Conservation (phyloP, 1,140 invertebrate species). For the Pissodes strobi region DNA sequence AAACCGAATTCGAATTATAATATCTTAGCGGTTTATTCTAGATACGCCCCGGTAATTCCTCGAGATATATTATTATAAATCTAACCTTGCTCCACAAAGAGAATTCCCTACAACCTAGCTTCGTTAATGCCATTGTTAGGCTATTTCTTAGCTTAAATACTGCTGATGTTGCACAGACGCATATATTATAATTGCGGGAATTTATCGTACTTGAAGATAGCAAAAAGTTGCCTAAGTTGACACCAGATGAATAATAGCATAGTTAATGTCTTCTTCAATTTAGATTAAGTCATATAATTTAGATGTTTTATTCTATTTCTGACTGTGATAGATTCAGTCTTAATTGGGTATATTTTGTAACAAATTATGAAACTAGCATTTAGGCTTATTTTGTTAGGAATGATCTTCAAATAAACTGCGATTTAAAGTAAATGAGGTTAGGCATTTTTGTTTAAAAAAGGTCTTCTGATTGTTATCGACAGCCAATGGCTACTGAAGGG, state of each 20-base stretch:
- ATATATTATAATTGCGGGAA: conserved; percentile 27
- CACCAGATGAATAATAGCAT: conserved; percentile 6
- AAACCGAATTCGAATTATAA: too few species aligned
- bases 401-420: too few species aligned
- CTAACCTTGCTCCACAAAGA: conserved; percentile 30
- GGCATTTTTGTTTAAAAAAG: too few species aligned
- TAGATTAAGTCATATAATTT: not conserved
- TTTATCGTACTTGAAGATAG: conserved; percentile 23
- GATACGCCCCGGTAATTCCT: conserved; percentile 11
- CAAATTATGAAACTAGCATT: too few species aligned
- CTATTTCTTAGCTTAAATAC: conserved; percentile 27
- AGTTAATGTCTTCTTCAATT: conserved; percentile 14
- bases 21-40: too few species aligned
- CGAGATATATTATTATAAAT: not conserved
- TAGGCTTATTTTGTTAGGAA: too few species aligned
- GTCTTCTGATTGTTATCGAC: too few species aligned
- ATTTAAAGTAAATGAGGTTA: too few species aligned
- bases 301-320: not conserved
- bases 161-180: conserved; percentile 16
- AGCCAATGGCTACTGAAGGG: too few species aligned
- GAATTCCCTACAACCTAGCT: conserved; percentile 26
- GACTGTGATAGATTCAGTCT: not conserved
- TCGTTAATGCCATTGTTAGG: conserved; percentile 25
- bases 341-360: too few species aligned
- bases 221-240: conserved; percentile 16